Evolutionary conservation across 2,113 vertebrate species (phyloP).

Genomic region (Crypturellus undulatus): DNA sequence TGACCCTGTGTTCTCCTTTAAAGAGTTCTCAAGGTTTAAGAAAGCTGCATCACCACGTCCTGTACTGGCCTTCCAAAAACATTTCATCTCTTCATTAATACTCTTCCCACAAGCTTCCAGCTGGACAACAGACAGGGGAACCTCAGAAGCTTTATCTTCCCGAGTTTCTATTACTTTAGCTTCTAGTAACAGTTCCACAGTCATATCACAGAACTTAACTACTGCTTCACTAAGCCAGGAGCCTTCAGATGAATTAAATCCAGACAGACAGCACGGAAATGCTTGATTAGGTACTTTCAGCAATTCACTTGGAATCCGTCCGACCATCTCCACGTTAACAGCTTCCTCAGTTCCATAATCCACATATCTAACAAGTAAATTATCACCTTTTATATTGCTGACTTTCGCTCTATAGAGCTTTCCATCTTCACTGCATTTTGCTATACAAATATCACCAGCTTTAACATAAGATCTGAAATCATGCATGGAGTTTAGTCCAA

Average conservation of each 20-base stretch:
- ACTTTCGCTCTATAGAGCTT: slow-evolving; percentile 88
- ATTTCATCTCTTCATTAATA: slow-evolving; percentile 84
- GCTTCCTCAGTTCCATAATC: slow-evolving; percentile 89
- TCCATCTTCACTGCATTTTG: slow-evolving; percentile 81
- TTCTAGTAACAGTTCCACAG: slow-evolving; percentile 78
- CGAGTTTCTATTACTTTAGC: slow-evolving; percentile 78
- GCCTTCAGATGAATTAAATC: slow-evolving; percentile 79
- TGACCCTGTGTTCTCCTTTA: neutral
- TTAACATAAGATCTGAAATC: slow-evolving; percentile 35
- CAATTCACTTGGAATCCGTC: slow-evolving; percentile 77
- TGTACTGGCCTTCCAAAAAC: slow-evolving; percentile 71
- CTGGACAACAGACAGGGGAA: slow-evolving; percentile 76
- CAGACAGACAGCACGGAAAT: slow-evolving; percentile 88
- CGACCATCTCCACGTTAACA: slow-evolving; percentile 72
- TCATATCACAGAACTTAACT: slow-evolving; percentile 78
- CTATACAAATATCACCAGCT: slow-evolving; percentile 82
- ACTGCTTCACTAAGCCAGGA: slow-evolving; percentile 80
- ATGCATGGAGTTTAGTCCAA: neutral
- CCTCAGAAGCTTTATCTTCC: slow-evolving; percentile 21
- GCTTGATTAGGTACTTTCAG: slow-evolving; percentile 81
- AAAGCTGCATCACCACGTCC: neutral
- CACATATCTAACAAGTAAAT: slow-evolving; percentile 80
- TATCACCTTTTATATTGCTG: slow-evolving; percentile 50
- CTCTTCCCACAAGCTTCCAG: slow-evolving; percentile 77
- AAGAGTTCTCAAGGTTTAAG: neutral